These are phyloP conservation scores for Caenorhabditis sp. DNA, from an alignment of 2,888 invertebrate genomes.

Conservation along the genomic window DNA sequence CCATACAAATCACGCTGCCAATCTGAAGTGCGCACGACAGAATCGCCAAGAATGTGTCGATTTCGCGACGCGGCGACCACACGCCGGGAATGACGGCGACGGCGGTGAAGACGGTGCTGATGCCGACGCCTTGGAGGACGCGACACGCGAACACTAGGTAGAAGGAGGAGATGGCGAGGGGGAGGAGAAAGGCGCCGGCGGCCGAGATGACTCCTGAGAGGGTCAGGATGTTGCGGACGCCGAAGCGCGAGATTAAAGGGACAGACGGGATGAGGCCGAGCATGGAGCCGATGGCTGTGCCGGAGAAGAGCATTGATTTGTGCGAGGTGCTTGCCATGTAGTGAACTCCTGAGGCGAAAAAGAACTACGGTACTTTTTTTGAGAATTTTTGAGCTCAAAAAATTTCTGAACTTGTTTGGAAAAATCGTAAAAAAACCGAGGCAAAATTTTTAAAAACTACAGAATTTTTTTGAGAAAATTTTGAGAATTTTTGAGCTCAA, in stretches of 20 bases:
- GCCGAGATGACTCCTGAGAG: conserved; percentile 25
- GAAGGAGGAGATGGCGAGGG: conserved; percentile 16
- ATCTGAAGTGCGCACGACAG: conserved; percentile 20
- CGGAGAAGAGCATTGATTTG: conserved; percentile 24
- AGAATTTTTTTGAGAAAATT: no score
- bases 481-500: no score
- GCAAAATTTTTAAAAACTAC: no score
- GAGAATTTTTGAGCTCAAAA: no score
- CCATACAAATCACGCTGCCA: conserved; percentile 38
- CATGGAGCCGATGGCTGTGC: conserved; percentile 18
- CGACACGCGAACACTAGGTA: conserved; percentile 16
- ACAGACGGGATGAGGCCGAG: conserved; percentile 15
- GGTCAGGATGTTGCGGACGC: not conserved
- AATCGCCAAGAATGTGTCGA: conserved; percentile 33
- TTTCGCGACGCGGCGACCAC: conserved; percentile 31
- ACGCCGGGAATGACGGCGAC: conserved; percentile 24
- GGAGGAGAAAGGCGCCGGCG: conserved; percentile 27
- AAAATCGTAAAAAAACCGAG: no score
- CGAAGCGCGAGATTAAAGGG: conserved; percentile 6
- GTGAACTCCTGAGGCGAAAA: conserved; percentile 1
- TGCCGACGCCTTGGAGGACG: conserved; percentile 30
- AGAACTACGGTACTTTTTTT: no score
- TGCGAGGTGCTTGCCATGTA: conserved; percentile 12
- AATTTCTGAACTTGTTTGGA: no score
- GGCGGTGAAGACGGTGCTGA: conserved; percentile 20